Base-by-base conservation (phyloP, 2,888 invertebrate species). In the Ctena decussata region DNA sequence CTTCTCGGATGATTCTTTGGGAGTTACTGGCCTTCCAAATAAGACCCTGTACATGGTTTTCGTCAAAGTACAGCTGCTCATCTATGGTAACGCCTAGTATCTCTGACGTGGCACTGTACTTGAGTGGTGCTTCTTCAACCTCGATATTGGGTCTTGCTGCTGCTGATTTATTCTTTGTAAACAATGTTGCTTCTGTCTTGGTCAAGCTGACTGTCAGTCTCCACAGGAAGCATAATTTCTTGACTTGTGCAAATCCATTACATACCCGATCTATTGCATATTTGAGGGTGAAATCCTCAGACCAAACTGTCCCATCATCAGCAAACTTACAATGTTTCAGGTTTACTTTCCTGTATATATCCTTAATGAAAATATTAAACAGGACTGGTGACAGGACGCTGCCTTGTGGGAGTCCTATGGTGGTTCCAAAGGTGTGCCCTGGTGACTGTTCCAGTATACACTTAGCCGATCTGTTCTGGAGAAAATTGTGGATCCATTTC, bases 251-350 rank as follows among this genome's bases (percentile, higher is more conserved):
- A 6, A 30, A 24, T 60, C 27, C 27, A 1, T 30, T 24, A 30
- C 60, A 24, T 27, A 57, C 39, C 3, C 11, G 24, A 6, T 35
- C 21, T 75, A 57, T 37, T 0, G 37, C 24, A 8, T 44, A 30
- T 27, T 27, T 6, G 2, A 27, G 15, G 30, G 65, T 41, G 0
- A 37, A 37, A 12, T 57, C 69, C 44, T 39, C 39, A 8, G 65
- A n/a, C 77, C 77, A 77, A 12, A 30, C 32, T 69, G 77, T 77
- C 18, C 65, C 77, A 44, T 77, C 77, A 32, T 77, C 77, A n/a
- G 77, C 46, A 77, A 65, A 77, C 21, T 77, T 77, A 12, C 39
- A 39, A 35, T 32, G 35, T 18, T 69, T 39, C n/a, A n/a, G n/a
- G 1, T 18, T 44, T 41, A 30, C 18, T 3, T 69, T 32, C n/a